Evolutionary conservation across 2,797 vertebrate genomes (phyloP).

Genomic region (Characodon lateralis): DNA sequence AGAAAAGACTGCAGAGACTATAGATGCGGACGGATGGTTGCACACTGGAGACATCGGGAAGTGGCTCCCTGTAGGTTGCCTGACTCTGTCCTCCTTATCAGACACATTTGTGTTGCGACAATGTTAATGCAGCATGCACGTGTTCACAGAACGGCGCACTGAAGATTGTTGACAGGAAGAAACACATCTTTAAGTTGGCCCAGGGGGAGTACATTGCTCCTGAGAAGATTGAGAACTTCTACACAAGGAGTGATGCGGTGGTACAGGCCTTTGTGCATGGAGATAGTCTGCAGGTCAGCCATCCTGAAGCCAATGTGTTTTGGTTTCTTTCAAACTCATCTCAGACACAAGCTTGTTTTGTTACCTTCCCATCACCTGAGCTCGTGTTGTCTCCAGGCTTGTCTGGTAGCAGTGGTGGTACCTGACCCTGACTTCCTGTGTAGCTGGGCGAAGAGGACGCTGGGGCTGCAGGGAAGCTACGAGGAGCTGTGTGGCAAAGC

Average conservation of each 20-base stretch:
- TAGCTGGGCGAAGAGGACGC: conserved; percentile 86
- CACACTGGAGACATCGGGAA: conserved; percentile 95
- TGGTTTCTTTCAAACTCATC: background rate
- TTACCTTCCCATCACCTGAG: background rate
- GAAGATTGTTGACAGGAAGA: conserved; percentile 96
- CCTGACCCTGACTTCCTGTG: conserved; percentile 87
- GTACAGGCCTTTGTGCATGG: conserved; percentile 92
- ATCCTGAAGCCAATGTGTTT: background rate
- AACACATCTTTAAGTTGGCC: conserved; percentile 97
- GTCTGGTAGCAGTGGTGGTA: conserved; percentile 89
- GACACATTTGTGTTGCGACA: background rate
- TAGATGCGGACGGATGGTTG: conserved; percentile 92
- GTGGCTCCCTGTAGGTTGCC: conserved; percentile 89
- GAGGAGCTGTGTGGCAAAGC: conserved; percentile 86
- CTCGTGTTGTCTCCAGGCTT: conserved; percentile 77
- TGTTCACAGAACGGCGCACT: conserved; percentile 89
- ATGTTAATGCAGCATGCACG: background rate
- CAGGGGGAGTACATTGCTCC: conserved; percentile 98
- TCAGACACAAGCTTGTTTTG: background rate
- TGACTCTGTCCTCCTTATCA: background rate
- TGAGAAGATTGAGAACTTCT: conserved; percentile 96
- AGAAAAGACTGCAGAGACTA: conserved; percentile 86
- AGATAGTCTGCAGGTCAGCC: conserved; percentile 92
- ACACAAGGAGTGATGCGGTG: conserved; percentile 85
- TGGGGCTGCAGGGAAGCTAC: conserved; percentile 84